These are phyloP conservation scores for Taenioides sp. DNA, from an alignment of 2,797 vertebrate species.

Conservation along the genomic window DNA sequence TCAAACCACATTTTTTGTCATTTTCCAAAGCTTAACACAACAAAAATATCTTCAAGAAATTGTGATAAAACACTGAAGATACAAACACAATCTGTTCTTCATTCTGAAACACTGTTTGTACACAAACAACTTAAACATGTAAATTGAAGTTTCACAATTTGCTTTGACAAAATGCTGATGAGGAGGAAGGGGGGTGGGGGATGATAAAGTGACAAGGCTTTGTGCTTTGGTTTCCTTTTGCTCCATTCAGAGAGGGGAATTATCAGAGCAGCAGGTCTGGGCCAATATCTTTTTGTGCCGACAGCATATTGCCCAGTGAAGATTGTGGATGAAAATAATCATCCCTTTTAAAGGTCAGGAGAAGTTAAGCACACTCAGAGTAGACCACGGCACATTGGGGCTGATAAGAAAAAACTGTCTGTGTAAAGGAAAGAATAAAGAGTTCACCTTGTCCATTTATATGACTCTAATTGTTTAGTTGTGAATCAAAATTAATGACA, in stretches of 20 bases:
- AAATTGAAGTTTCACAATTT: constrained; percentile 25
- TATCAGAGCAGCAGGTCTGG: constrained; percentile 68
- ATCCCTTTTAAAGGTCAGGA: constrained; percentile 74
- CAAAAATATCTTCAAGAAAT: too few species aligned
- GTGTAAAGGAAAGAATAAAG: constrained; percentile 57
- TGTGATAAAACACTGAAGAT: too few species aligned
- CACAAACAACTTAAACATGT: background rate
- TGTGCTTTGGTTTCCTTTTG: constrained; percentile 50
- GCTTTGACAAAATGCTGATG: constrained; percentile 25
- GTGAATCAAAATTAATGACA: constrained; percentile 75
- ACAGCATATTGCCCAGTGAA: constrained; percentile 66
- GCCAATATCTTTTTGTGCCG: constrained; percentile 74
- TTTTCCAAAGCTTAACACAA: too few species aligned
- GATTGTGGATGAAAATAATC: constrained; percentile 77
- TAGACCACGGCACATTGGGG: constrained; percentile 64
- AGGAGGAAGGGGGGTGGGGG: constrained; percentile 47
- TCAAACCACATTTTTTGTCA: too few species aligned
- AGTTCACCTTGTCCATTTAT: constrained; percentile 75
- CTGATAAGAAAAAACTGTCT: constrained; percentile 74
- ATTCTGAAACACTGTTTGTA: background rate
- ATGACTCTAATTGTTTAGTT: constrained; percentile 70
- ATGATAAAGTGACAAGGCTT: constrained; percentile 52
- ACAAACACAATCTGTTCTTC: too few species aligned
- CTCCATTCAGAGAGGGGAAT: constrained; percentile 50
- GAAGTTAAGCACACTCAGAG: constrained; percentile 76